A percentile compares a stretch with the other conserved stretches of the same genome.
phyloP scores from a whole-genome alignment of 2,888 invertebrate genomes.

The Ischnus inquisitorius region DNA sequence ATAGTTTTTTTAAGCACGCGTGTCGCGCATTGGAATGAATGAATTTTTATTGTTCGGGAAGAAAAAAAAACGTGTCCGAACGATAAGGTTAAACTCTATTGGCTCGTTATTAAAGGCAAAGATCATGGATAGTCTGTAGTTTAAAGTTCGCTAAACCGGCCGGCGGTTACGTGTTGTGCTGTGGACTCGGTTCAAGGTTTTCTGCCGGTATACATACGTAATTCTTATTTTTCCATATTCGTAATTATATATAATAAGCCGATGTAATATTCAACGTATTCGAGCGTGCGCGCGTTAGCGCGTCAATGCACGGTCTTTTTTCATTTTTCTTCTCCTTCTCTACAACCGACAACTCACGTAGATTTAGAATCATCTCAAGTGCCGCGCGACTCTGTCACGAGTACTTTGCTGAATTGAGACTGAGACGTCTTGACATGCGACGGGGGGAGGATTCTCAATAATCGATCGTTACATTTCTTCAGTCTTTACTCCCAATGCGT shows the following conservation, averaged over 20 bases:
- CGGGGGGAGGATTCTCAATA: neutral
- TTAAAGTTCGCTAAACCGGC: constrained; percentile 43
- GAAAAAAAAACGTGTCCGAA: neutral
- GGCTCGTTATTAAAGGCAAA: constrained; percentile 10
- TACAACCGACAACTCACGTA: constrained; percentile 22
- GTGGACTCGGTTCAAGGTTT: constrained; percentile 63
- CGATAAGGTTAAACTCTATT: constrained; percentile 3
- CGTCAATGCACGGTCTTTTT: neutral
- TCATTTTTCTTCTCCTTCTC: constrained; percentile 25
- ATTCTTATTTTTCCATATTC: constrained; percentile 12
- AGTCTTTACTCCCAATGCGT: neutral
- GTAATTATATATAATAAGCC: neutral
- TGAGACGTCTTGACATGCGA: constrained; percentile 16
- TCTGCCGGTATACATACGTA: constrained; percentile 16
- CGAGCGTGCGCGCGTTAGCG: neutral
- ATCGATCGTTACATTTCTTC: constrained; percentile 42
- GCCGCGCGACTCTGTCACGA: constrained; percentile 45
- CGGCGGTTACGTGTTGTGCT: constrained; percentile 6
- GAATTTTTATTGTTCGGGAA: neutral
- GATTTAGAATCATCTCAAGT: constrained; percentile 62
- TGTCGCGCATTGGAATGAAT: no score
- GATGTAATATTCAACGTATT: constrained; percentile 9
- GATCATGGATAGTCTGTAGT: constrained; percentile 12
- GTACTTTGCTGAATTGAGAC: constrained; percentile 46
- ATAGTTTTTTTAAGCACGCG: no score